These are phyloP conservation scores for Achlya flavicornis DNA, from an alignment of 2,888 invertebrate genomes.

Conservation along the genomic window DNA sequence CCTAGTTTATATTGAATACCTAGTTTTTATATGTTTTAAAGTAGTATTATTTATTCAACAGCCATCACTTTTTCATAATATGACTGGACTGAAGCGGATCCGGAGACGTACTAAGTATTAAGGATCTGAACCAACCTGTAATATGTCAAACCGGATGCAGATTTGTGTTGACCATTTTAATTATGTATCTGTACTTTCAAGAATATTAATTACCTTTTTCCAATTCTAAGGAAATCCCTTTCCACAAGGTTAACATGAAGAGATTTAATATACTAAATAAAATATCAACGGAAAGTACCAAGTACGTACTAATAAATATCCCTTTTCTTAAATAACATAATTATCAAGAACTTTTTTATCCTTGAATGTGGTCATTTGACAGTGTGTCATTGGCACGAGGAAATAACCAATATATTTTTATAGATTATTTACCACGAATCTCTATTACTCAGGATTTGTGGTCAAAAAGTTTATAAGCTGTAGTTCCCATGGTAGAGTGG, in stretches of 20 bases:
- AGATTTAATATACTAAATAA: background rate
- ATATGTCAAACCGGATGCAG: background rate
- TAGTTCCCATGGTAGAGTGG: too few species aligned
- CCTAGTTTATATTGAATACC: too few species aligned
- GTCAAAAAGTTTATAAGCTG: too few species aligned
- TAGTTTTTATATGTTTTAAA: too few species aligned
- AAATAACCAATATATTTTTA: background rate
- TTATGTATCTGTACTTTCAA: constrained; percentile 1
- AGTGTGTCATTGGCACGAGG: background rate
- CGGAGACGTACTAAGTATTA: background rate
- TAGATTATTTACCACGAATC: background rate
- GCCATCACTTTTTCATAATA: background rate
- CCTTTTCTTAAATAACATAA: background rate
- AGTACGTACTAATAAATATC: background rate
- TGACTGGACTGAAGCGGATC: background rate
- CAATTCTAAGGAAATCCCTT: constrained; percentile 12
- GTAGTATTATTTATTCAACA: too few species aligned
- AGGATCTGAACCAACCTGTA: background rate
- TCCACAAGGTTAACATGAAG: background rate
- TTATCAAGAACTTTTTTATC: background rate
- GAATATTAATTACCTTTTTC: background rate
- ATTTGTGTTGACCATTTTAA: background rate
- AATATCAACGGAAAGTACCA: constrained; percentile 5
- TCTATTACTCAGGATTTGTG: background rate
- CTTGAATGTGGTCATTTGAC: background rate